Base-by-base conservation (phyloP, 2,888 invertebrate species). In the Phaedon cochleariae region DNA sequence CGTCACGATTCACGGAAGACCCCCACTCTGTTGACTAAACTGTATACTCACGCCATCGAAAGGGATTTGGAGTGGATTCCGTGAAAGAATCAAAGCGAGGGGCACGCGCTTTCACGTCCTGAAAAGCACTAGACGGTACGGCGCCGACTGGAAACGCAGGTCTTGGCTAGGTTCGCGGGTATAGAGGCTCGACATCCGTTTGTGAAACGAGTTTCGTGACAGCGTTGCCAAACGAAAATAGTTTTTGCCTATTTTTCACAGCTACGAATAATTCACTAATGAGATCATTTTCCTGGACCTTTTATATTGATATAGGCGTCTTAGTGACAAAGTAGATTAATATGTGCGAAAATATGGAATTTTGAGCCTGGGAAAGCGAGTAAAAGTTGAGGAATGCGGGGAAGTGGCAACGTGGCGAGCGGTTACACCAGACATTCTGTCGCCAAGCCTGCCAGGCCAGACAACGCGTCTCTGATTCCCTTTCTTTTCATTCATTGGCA, bases 361-460 rank as follows among this genome's bases (percentile, higher is more conserved):
- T 3, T 15, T 12, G 12, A 41, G 15, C 41, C 4, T 1, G 15
- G 4, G 3, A 41, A 3, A n/a, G 15, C n/a, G n/a, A 15, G 41
- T 41, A 41, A 41, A 41, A 41, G 41, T 41, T 41, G 41, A 74
- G 81, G 82, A 82, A 83, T 88, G 87, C 77, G 85, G 81, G 80
- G 79, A 80, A 77, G 74, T 85, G 91, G 88, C 91, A 92, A 90
- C 92, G 84, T 71, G 81, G 90, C 87, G 81, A 80, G 71, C 85
- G 89, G 89, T 90, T 90, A 90, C 88, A 90, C 92, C 92, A 94
- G 94, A 94, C 94, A 93, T 91, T 92, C 92, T 93, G 94, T 94
- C 94, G 94, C 94, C 94, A 89, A 90, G 88, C 90, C 88, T 86
- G 90, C 87, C 88, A 88, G 87, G 88, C 90, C 90, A 90, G 92